Evolutionary conservation across 2,888 invertebrate species (phyloP).

Genomic region (Cheilosia vulpina): DNA sequence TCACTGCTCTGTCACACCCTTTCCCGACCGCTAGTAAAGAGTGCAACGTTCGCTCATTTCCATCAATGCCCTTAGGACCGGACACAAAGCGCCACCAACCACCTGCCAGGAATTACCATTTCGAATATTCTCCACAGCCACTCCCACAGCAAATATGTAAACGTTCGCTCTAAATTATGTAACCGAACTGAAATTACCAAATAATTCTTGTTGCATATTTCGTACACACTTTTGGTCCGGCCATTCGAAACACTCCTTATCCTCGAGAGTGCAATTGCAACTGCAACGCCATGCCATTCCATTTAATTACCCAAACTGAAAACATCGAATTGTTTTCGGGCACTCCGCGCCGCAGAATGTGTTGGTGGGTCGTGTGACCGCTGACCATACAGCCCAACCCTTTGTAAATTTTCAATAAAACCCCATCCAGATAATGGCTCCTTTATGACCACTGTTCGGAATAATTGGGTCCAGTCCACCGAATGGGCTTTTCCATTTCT

Average conservation of each 20-base stretch:
- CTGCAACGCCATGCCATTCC: slow-evolving; percentile 34
- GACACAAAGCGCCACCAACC: neutral
- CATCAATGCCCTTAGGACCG: no score
- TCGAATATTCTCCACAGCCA: neutral
- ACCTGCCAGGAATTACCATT: slow-evolving; percentile 19
- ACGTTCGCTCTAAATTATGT: neutral
- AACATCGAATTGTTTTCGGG: slow-evolving; percentile 29
- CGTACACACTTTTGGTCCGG: slow-evolving; percentile 5
- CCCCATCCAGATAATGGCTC: slow-evolving; percentile 16
- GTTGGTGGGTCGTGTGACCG: slow-evolving; percentile 25
- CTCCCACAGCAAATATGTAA: neutral
- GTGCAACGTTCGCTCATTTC: no score
- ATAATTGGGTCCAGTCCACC: slow-evolving; percentile 46
- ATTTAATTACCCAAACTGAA: slow-evolving; percentile 38
- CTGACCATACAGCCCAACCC: slow-evolving; percentile 42
- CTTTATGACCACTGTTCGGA: slow-evolving; percentile 18
- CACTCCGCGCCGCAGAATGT: neutral
- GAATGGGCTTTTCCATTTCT: slow-evolving; percentile 20
- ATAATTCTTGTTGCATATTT: slow-evolving; percentile 9
- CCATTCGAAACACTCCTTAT: slow-evolving; percentile 55
- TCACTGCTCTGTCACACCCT: no score
- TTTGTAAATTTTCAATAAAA: slow-evolving; percentile 36
- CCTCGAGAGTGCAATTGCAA: slow-evolving; percentile 51
- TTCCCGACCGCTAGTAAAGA: no score
- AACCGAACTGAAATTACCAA: neutral